Evolutionary conservation across 2,113 vertebrate species (phyloP).

Genomic region (Takifugu flavidus): DNA sequence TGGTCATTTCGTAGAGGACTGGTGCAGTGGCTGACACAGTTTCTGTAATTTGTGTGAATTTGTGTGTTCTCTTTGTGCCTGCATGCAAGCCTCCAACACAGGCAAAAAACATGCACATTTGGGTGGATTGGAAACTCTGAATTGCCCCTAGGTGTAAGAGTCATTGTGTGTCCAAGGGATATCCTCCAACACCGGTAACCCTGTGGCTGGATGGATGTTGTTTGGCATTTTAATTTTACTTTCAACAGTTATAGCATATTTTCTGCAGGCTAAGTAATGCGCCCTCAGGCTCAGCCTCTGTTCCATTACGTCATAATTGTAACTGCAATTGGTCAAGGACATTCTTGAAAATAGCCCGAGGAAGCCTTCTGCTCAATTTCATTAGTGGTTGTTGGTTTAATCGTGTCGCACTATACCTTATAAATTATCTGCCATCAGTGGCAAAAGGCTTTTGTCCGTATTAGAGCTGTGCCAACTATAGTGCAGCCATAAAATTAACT

Average conservation of each 20-base stretch:
- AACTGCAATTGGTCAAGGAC: constrained; percentile 51
- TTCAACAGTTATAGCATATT: neutral
- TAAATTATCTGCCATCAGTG: constrained; percentile 47
- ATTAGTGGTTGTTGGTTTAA: constrained; percentile 53
- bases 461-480: constrained; percentile 31
- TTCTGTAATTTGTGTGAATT: too few species aligned
- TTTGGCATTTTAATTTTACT: neutral
- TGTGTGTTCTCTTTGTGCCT: too few species aligned
- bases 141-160: neutral
- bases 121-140: too few species aligned
- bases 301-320: constrained; percentile 32
- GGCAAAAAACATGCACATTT: neutral
- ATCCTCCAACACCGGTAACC: neutral
- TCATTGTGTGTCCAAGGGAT: neutral
- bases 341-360: constrained; percentile 44
- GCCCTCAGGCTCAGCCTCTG: neutral
- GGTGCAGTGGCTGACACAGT: too few species aligned
- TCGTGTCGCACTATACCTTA: constrained; percentile 39
- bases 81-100: too few species aligned
- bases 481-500: constrained; percentile 13
- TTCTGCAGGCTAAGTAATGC: constrained; percentile 7
- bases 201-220: neutral
- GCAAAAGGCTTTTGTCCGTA: constrained; percentile 57
- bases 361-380: constrained; percentile 46
- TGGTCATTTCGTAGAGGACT: too few species aligned